Percentiles rank a stretch among this genome's conserved stretches.
Conservation (phyloP, 2,888 invertebrate genomes). For the Electrophaes corylata region DNA sequence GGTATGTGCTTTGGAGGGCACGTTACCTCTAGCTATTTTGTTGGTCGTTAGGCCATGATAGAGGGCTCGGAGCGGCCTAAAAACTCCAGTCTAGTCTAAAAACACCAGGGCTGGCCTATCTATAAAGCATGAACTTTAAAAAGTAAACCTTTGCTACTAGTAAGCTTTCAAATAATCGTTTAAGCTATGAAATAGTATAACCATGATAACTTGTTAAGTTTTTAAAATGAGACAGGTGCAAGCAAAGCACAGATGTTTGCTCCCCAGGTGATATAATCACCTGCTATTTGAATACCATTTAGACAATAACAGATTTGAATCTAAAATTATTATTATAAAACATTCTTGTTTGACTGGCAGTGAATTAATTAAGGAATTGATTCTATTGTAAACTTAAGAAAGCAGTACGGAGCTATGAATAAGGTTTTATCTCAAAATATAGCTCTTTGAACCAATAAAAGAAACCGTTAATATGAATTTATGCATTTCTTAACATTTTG, state of each 20-base stretch:
- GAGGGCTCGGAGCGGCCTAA: too few species aligned
- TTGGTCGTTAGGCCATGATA: too few species aligned
- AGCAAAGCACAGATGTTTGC: conserved; percentile 16
- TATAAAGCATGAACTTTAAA: too few species aligned
- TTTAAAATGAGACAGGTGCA: conserved; percentile 20
- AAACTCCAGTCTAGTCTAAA: too few species aligned
- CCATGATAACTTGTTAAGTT: conserved; percentile 2
- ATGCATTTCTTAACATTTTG: too few species aligned
- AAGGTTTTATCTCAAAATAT: too few species aligned
- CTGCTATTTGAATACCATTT: conserved; percentile 20
- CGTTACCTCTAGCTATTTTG: too few species aligned
- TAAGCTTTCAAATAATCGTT: neutral
- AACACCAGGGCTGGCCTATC: too few species aligned
- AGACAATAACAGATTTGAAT: conserved; percentile 5
- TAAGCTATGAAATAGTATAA: neutral
- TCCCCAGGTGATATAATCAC: conserved; percentile 21
- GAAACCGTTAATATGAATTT: too few species aligned
- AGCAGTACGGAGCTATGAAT: too few species aligned
- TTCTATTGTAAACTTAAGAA: neutral
- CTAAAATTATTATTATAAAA: neutral
- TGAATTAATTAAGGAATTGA: neutral
- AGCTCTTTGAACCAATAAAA: too few species aligned
- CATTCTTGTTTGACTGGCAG: neutral
- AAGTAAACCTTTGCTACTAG: neutral
- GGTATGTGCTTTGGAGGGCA: too few species aligned